Percentiles rank a stretch among this genome's conserved stretches.
These are phyloP conservation scores for Sandelia bainsii DNA, from an alignment of 2,797 vertebrate species.

Conservation along the genomic window DNA sequence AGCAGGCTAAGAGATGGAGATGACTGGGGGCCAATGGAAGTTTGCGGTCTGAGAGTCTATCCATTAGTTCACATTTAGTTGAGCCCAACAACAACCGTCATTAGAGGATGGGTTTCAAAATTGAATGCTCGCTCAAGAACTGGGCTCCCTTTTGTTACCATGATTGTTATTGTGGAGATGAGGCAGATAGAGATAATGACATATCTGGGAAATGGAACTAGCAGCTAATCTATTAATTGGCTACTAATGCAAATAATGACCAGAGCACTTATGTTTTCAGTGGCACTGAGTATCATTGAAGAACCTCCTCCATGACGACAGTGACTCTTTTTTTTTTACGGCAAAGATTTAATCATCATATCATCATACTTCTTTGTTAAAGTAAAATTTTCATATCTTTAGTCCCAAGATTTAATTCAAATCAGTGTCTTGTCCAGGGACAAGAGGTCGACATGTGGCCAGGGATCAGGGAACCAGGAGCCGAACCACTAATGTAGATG, in stretches of 20 bases:
- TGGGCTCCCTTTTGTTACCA: constrained; percentile 45
- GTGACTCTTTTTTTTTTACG: constrained; percentile 7
- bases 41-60: constrained; percentile 53
- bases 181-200: constrained; percentile 17
- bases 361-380: no score
- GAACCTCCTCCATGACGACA: constrained; percentile 23
- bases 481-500: no score
- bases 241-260: constrained; percentile 54
- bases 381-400: no score
- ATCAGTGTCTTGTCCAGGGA: no score
- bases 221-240: constrained; percentile 60
- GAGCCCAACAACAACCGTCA: constrained; percentile 59
- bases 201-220: constrained; percentile 40
- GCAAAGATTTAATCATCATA: background rate
- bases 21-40: constrained; percentile 45
- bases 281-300: constrained; percentile 16
- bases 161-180: constrained; percentile 37
- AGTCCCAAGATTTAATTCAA: no score
- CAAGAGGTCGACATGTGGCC: no score
- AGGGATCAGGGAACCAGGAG: no score
- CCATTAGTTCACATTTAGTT: constrained; percentile 68
- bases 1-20: constrained; percentile 44
- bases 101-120: constrained; percentile 64
- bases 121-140: constrained; percentile 50
- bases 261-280: constrained; percentile 41